Percentiles rank a stretch among this genome's conserved stretches.
These are phyloP conservation scores for Orius insidiosus DNA, from an alignment of 1,140 invertebrate species.

Conservation along the genomic window DNA sequence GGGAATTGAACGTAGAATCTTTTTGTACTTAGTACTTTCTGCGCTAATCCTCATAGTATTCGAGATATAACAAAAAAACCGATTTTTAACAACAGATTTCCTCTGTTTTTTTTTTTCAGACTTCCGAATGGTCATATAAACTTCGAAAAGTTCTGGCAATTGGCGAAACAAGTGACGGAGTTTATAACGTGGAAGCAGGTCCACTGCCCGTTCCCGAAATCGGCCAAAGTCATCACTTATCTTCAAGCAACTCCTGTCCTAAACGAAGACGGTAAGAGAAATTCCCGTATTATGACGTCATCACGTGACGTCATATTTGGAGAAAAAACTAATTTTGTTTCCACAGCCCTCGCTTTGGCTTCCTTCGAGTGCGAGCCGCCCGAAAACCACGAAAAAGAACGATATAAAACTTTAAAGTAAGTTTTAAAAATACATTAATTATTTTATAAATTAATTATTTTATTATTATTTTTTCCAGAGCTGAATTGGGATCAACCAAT, in stretches of 20 bases:
- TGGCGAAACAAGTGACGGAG: conserved; percentile 76
- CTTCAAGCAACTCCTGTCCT: conserved; percentile 63
- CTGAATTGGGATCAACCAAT: neutral
- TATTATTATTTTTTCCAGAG: neutral
- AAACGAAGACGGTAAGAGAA: conserved; percentile 54
- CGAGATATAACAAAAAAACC: too few relatives aligned
- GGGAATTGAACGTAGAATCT: too few relatives aligned
- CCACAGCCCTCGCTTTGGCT: conserved; percentile 52
- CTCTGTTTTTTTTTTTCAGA: conserved; percentile 33
- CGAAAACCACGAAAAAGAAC: conserved; percentile 71
- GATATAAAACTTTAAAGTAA: conserved; percentile 67
- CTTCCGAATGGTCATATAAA: conserved; percentile 76
- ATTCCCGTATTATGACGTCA: neutral
- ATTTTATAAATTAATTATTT: neutral
- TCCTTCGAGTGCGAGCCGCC: conserved; percentile 80
- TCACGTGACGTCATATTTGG: neutral
- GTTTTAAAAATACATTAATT: conserved; percentile 19
- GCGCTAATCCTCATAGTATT: too few relatives aligned
- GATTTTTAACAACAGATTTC: too few relatives aligned
- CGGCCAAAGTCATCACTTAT: conserved; percentile 56
- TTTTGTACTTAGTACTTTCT: too few relatives aligned
- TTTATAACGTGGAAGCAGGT: conserved; percentile 80
- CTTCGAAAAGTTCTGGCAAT: conserved; percentile 78
- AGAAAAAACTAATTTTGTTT: conserved; percentile 7
- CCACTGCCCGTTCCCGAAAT: conserved; percentile 69